phyloP scores from a whole-genome alignment of 2,113 vertebrate species.

The Tympanuchus pallidicinctus region DNA sequence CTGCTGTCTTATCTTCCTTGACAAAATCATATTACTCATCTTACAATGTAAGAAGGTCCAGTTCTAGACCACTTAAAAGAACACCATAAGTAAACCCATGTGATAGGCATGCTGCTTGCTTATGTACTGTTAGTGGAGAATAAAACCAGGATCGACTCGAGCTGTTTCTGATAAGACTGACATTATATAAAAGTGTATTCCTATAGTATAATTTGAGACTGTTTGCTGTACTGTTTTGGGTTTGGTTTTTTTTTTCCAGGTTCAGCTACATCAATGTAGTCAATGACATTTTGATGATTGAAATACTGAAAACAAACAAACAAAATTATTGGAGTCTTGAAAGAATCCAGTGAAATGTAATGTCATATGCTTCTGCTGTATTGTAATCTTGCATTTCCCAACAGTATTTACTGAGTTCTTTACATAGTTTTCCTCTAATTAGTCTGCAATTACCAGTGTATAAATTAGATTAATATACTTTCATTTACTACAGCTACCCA shows the following conservation, averaged over 20 bases:
- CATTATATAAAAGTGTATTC: background rate
- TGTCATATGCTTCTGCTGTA: background rate
- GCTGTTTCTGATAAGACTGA: background rate
- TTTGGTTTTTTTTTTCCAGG: background rate
- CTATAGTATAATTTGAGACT: conserved; percentile 8
- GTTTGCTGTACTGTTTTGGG: background rate
- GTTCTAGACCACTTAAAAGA: background rate
- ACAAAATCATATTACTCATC: background rate
- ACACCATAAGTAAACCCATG: background rate
- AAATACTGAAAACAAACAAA: background rate
- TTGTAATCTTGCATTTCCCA: conserved; percentile 22
- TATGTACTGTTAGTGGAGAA: background rate
- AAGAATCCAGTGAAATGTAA: conserved; percentile 17
- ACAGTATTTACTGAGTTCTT: conserved; percentile 12
- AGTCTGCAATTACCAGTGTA: conserved; percentile 55
- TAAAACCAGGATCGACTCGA: background rate
- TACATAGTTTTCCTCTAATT: conserved; percentile 2
- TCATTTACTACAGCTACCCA: conserved; percentile 11
- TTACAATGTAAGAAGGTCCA: background rate
- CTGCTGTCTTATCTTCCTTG: background rate
- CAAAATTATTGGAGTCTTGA: conserved; percentile 6
- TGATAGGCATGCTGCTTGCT: background rate
- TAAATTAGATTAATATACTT: conserved; percentile 68
- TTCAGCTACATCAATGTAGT: background rate
- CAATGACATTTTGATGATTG: background rate